Evolutionary conservation across 2,888 invertebrate species (phyloP), one percentile per base, ranked within the genome.

Genomic region (Eupithecia subumbrata): DNA sequence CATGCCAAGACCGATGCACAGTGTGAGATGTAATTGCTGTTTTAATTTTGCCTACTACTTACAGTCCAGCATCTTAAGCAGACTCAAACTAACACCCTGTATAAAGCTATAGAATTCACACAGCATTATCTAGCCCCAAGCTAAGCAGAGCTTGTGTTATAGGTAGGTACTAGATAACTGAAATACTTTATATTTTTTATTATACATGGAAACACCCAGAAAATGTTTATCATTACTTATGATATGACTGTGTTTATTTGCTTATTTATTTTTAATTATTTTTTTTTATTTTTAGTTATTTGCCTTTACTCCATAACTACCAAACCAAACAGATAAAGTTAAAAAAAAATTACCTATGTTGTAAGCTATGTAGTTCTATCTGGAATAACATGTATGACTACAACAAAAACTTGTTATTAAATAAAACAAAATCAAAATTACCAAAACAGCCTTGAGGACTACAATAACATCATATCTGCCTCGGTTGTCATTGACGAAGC

Each of bases 391-490:
- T 60, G 14, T 14, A 14, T 60, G 12, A 56, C 52, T 11, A 11
- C 14, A 60, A 25, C 22, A 56, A 5, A 18, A 45, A 22, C 22
- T 25, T 40, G 40, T 40, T n/a, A n/a, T 22, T 22, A 7, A 68
- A 40, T 45, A 25, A 43, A 66, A 37, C 8, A 66, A 30, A 52
- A 60, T 52, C 5, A 60, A 25, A 37, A 43, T 67, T 88, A 95
- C 95, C 92, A 95, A 83, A 69, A 84, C 84, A 69, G 96, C 95
- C 86, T 97, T 97, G 22, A 96, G 93, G 11, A 96, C 95, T 7
- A 97, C 90, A 80, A 96, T 94, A 7, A 97, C 95, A 85, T 97
- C 97, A 90, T 96, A 96, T 84, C 96, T 95, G 71, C 96, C 96
- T 80, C 96, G 95, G 74, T 95, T 95, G 77, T 95, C 96, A 89